Conservation (phyloP, 2,888 invertebrate genomes). For the Anarsia innoxiella region DNA sequence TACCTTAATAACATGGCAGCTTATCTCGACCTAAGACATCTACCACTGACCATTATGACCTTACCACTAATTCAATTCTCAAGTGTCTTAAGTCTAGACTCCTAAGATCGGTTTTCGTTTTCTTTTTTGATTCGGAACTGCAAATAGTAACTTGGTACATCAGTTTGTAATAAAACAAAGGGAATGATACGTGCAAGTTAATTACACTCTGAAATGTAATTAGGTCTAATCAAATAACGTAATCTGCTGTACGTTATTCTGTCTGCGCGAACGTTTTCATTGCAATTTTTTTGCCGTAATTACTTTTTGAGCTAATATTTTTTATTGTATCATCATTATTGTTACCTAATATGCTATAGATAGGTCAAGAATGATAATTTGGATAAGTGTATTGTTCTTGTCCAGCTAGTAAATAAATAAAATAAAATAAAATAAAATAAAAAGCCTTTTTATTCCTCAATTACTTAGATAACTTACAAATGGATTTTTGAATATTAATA, state of each 20-base stretch:
- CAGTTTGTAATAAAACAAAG: slow-evolving; percentile 65
- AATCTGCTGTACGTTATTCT: slow-evolving; percentile 59
- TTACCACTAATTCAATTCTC: background rate
- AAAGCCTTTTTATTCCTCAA: too few relatives aligned
- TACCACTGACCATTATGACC: slow-evolving; percentile 23
- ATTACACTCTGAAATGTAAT: slow-evolving; percentile 69
- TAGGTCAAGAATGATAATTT: too few relatives aligned
- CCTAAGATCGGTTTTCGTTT: slow-evolving; percentile 31
- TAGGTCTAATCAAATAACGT: slow-evolving; percentile 71
- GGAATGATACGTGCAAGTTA: slow-evolving; percentile 67
- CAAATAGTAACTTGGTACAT: slow-evolving; percentile 26
- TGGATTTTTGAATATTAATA: too few relatives aligned
- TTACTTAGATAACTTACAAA: too few relatives aligned
- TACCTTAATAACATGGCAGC: slow-evolving; percentile 60
- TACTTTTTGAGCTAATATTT: slow-evolving; percentile 29
- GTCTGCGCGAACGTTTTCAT: slow-evolving; percentile 40
- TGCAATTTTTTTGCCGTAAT: slow-evolving; percentile 30
- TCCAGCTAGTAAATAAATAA: too few relatives aligned
- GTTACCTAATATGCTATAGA: too few relatives aligned
- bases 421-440: too few relatives aligned
- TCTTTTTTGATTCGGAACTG: slow-evolving; percentile 8
- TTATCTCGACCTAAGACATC: slow-evolving; percentile 65
- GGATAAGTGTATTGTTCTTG: too few relatives aligned
- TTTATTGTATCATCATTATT: too few relatives aligned
- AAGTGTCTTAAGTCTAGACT: slow-evolving; percentile 10